Base-by-base conservation (phyloP, 2,797 vertebrate genomes). In the Dromococcyx pavoninus region DNA sequence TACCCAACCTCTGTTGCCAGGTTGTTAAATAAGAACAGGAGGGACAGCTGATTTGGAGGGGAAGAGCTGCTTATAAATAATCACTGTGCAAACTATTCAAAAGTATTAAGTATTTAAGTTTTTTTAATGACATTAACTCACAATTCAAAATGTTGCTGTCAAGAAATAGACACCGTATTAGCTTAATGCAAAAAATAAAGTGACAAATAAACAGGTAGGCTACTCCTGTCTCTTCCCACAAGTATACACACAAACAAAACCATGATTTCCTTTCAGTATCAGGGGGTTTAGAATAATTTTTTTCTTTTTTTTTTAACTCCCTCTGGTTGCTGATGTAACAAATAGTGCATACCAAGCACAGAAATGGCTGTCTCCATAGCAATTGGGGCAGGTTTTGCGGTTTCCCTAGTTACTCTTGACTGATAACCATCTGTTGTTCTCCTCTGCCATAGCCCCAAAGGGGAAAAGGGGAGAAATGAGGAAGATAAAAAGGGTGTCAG, bases 381-480 rank as follows among this genome's bases (percentile, higher is more conserved):
- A 95, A 98, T 97, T 93, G 96, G 97, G 97, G 97, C 96, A 97
- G 97, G 95, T 97, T 97, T 95, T 91, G 93, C 89, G 48, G 98
- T 98, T 98, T 98, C 98, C 98, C 97, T 98, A 98, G 98, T 97
- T 98, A 98, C 96, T 97, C 95, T 94, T 97, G 96, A 97, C 97
- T 88, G 97, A 98, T 97, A 98, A 97, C 97, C 97, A 97, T 98
- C 97, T 97, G 97, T 96, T 96, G 96, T 95, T 97, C 96, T 94
- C 96, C 93, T 93, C 78, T 82, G 88, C 94, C 96, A 86, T 74
- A 86, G 94, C 92, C 93, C 46, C 95, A 95, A 94, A 96, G 91
- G 93, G 82, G 90, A 91, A 93, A 89, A 86, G 94, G 90, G 85
- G 90, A 97, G 92, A 85, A 91, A 83, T 11, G 3, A 46, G 58